These are phyloP conservation scores for Leptodirus hochenwartii DNA, from an alignment of 2,888 invertebrate species.

Conservation along the genomic window DNA sequence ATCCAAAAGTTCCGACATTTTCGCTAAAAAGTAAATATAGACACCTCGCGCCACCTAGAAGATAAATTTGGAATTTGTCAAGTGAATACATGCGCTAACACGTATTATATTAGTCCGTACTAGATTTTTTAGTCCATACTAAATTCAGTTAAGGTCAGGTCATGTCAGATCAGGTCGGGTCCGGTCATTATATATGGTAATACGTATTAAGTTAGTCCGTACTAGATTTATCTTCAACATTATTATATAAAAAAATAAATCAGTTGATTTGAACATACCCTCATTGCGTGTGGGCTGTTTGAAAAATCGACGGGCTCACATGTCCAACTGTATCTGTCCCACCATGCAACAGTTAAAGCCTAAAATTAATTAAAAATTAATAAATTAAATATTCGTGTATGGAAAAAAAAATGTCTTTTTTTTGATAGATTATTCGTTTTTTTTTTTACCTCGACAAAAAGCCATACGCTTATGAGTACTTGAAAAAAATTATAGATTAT, in stretches of 20 bases:
- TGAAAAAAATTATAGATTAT: conserved; percentile 79
- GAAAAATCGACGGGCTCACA: conserved; percentile 87
- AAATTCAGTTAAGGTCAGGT: too few species aligned
- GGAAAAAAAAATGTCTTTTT: background rate
- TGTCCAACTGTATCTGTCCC: conserved; percentile 67
- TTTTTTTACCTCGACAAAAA: conserved; percentile 10
- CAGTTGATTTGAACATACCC: conserved; percentile 50
- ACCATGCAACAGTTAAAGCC: conserved; percentile 63
- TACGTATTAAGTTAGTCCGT: too few species aligned
- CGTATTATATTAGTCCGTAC: background rate
- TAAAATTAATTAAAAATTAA: conserved; percentile 27
- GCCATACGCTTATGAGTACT: conserved; percentile 62
- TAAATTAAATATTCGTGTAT: background rate
- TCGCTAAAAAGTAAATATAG: conserved; percentile 75
- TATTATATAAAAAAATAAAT: too few species aligned
- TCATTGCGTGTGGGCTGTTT: conserved; percentile 49
- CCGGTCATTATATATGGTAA: too few species aligned
- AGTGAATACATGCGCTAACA: background rate
- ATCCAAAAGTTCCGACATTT: conserved; percentile 77
- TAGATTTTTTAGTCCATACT: background rate
- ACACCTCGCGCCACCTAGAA: conserved; percentile 48
- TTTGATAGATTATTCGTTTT: background rate
- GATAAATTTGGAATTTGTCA: conserved; percentile 2
- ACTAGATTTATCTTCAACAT: too few species aligned
- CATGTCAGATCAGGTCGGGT: too few species aligned